Evolutionary conservation across 2,888 invertebrate species (phyloP).

Genomic region (Chelonus formosanus): DNA sequence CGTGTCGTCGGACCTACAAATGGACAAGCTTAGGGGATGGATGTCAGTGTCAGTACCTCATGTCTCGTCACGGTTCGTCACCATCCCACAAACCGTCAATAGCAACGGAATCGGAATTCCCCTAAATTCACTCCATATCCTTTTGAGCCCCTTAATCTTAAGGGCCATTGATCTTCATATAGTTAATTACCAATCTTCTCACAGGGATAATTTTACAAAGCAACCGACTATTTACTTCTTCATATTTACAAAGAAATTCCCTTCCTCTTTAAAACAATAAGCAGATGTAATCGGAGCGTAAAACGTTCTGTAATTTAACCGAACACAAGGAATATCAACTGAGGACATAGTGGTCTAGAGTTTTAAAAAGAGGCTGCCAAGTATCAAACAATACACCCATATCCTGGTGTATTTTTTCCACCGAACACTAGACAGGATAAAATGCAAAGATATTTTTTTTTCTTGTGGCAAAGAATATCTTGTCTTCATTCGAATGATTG

Average conservation of each 20-base stretch:
- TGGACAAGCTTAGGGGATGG: not conserved
- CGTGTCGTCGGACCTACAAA: constrained; percentile 4
- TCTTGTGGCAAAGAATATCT: not conserved
- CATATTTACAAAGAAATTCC: too few relatives aligned
- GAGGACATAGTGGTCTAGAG: not conserved
- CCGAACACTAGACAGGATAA: not conserved
- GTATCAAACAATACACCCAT: constrained; percentile 4
- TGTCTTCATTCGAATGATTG: not conserved
- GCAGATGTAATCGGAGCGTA: not conserved
- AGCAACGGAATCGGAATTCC: constrained; percentile 7
- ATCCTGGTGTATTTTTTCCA: not conserved
- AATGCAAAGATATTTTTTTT: not conserved
- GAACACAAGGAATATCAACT: not conserved
- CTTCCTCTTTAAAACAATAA: too few relatives aligned
- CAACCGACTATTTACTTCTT: too few relatives aligned
- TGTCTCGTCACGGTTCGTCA: constrained; percentile 20
- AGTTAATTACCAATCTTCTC: too few relatives aligned
- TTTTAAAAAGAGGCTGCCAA: not conserved
- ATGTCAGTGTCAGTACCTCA: constrained; percentile 24
- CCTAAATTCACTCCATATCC: not conserved
- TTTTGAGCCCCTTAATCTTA: too few relatives aligned
- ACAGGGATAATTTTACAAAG: too few relatives aligned
- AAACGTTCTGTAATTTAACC: constrained; percentile 1
- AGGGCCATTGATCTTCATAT: too few relatives aligned
- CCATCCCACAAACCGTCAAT: constrained; percentile 18